Base-by-base conservation (phyloP, 2,113 vertebrate genomes). In the Dicrurus megarhynchus region DNA sequence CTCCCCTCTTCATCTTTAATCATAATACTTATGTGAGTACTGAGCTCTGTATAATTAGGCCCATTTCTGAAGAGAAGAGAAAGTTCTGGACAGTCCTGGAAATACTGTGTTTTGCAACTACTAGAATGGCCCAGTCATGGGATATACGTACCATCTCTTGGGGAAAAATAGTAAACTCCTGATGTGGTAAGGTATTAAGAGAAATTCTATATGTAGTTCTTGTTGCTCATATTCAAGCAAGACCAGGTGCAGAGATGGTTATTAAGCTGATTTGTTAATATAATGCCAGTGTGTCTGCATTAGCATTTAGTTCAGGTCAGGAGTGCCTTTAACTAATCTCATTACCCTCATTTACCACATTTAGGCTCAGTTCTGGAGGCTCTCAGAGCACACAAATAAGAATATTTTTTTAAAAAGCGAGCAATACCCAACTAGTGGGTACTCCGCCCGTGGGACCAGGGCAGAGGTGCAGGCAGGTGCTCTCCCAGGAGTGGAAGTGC, bases 361-460 rank as follows among this genome's bases (percentile, higher is more conserved):
- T 64, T 42, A 16, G n/a, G 32, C 53, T 87, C 1, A 1, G 16
- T 64, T 74, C 42, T 44, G 8, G n/a, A 59, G 71, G 20, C 39
- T 64, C 32, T 63, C 56, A 50, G 44, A 69, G 19, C 13, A 42
- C 41, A 53, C 12, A 77, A 37, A 35, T 19, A 37, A 78, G 60
- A 76, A 50, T n/a, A 64, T 69, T 84, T 91, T 76, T 33, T 47
- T 71, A 18, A 3, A 41, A 37, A 80, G 9, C 3, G 35, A 69
- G 18, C 49, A 56, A 21, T 26, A 60, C 14, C 5, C 21, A 27
- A 0, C 2, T 8, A 21, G 5, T 11, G 23, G 4, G 1, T 33
- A 44, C 11, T 73, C 27, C 6, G 20, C 15, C 18, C 23, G 6
- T 6, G 16, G 35, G 21, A 84, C 3, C 46, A 56, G 20, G 68